These are phyloP conservation scores for Macquaria australasica DNA, from an alignment of 2,113 vertebrate genomes.

Conservation along the genomic window DNA sequence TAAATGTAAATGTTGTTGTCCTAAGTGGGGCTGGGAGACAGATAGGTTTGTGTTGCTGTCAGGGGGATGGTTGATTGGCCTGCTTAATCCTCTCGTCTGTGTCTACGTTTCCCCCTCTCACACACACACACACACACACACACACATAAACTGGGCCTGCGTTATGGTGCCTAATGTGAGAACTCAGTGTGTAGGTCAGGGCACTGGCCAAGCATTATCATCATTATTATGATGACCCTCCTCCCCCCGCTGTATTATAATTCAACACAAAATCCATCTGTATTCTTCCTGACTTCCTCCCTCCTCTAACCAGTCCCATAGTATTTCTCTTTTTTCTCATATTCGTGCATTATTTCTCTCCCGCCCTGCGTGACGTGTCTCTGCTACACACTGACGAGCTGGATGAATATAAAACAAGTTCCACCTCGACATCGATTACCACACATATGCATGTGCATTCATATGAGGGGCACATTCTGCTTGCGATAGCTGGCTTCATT, in stretches of 20 bases:
- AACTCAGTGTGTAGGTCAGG: constrained; percentile 27
- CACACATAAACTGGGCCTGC: neutral
- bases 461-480: constrained; percentile 35
- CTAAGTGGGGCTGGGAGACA: constrained; percentile 68
- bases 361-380: constrained; percentile 60
- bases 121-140: constrained; percentile 2
- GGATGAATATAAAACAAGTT: constrained; percentile 72
- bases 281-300: constrained; percentile 33
- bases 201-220: constrained; percentile 48
- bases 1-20: constrained; percentile 78
- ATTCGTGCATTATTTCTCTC: constrained; percentile 61
- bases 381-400: constrained; percentile 51
- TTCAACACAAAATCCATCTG: constrained; percentile 45
- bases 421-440: constrained; percentile 56
- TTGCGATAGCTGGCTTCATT: constrained; percentile 48
- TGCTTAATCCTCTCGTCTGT: constrained; percentile 58
- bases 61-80: constrained; percentile 62
- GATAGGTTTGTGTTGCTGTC: constrained; percentile 73
- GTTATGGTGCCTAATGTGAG: constrained; percentile 20
- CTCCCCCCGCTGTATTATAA: constrained; percentile 29
- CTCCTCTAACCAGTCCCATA: constrained; percentile 20
- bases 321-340: constrained; percentile 41
- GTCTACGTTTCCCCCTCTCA: neutral
- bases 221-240: constrained; percentile 55
- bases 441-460: constrained; percentile 48